Percentiles rank a stretch among this genome's conserved stretches.
These are phyloP conservation scores for Eumaeus atala DNA, from an alignment of 1,140 invertebrate species.

Conservation along the genomic window DNA sequence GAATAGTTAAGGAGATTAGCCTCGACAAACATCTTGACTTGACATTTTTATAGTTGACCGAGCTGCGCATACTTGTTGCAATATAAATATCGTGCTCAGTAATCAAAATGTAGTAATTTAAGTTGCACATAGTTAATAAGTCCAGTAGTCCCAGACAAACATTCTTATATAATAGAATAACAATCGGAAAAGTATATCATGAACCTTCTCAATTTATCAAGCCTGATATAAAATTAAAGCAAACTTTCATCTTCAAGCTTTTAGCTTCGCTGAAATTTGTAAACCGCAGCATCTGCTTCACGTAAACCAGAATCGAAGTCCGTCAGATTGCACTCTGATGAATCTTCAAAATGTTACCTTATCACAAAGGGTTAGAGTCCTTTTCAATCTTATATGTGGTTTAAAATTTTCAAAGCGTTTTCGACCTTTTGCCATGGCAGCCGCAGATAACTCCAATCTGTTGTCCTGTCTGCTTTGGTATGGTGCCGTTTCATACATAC, in stretches of 20 bases:
- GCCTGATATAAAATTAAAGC: slow-evolving; percentile 29
- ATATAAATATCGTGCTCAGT: no score
- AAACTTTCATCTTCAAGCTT: slow-evolving; percentile 48
- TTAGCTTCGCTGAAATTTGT: slow-evolving; percentile 45
- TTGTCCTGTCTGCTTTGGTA: slow-evolving; percentile 54
- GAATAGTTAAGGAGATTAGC: no score
- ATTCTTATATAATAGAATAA: no score
- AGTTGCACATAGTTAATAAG: no score
- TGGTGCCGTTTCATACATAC: slow-evolving; percentile 58
- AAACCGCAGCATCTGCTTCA: slow-evolving; percentile 66
- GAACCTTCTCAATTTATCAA: neutral
- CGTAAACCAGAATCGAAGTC: slow-evolving; percentile 24
- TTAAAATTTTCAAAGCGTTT: slow-evolving; percentile 34
- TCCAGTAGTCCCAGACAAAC: no score
- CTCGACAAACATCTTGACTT: no score
- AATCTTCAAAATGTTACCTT: neutral
- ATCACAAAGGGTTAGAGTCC: slow-evolving; percentile 11
- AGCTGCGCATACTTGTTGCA: no score
- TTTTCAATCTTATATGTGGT: slow-evolving; percentile 13
- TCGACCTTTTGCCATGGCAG: slow-evolving; percentile 32
- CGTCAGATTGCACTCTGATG: slow-evolving; percentile 4
- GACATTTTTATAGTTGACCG: no score
- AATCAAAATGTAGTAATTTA: no score
- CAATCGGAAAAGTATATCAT: no score
- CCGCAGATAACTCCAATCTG: slow-evolving; percentile 51